Evolutionary conservation across 2,797 vertebrate species (phyloP).

Genomic region (Microctenopoma steveboyesi): DNA sequence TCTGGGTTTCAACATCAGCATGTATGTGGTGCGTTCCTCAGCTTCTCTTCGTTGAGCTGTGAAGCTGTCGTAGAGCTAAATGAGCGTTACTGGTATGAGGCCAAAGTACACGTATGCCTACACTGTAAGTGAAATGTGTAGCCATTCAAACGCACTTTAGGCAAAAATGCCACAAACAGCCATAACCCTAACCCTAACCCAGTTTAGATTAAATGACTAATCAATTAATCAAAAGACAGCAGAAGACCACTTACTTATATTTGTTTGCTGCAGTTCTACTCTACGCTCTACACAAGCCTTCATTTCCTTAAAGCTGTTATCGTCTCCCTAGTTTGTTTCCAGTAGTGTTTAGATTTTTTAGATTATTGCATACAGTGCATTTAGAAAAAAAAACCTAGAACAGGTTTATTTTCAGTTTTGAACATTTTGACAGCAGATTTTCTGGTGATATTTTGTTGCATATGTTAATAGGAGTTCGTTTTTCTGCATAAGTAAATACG

Average conservation of each 20-base stretch:
- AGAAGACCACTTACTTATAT: no score
- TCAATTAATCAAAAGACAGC: no score
- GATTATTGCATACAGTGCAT: no score
- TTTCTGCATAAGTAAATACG: constrained; percentile 4
- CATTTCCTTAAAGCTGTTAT: not conserved
- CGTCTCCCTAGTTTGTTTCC: not conserved
- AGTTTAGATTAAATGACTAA: no score
- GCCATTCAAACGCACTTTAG: not conserved
- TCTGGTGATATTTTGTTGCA: no score
- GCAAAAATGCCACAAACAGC: not conserved
- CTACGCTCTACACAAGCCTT: not conserved
- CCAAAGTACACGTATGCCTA: not conserved
- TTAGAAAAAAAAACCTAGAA: no score
- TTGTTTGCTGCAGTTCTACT: no score
- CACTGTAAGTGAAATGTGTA: not conserved
- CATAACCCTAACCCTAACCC: no score
- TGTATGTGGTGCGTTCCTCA: constrained; percentile 11
- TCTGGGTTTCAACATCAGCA: not conserved
- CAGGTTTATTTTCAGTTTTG: no score
- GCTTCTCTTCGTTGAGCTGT: not conserved
- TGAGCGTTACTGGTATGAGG: constrained; percentile 2
- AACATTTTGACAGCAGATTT: no score
- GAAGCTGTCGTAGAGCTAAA: constrained; percentile 20
- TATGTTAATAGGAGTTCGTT: no score
- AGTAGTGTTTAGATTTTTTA: not conserved